Evolutionary conservation across 2,797 vertebrate species (phyloP).

Genomic region (Micromesistius poutassou): DNA sequence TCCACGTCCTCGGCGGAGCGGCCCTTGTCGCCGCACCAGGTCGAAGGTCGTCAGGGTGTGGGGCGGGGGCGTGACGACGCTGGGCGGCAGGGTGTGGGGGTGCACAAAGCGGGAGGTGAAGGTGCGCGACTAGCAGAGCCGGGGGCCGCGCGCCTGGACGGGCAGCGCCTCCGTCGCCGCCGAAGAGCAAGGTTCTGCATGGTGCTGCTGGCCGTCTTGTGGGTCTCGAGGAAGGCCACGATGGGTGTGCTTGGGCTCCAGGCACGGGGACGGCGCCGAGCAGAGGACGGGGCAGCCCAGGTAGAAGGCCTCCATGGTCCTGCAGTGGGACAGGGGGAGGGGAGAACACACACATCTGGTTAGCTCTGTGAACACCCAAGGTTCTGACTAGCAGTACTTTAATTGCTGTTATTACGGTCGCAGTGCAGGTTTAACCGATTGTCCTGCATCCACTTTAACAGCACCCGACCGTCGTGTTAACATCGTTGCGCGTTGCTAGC

Average conservation of each 20-base stretch:
- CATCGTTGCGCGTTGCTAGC: no score
- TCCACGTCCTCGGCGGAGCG: constrained; percentile 49
- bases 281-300: constrained; percentile 60
- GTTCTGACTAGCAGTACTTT: no score
- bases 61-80: constrained; percentile 77
- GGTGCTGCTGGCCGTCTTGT: constrained; percentile 85
- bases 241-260: constrained; percentile 76
- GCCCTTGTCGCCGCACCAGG: constrained; percentile 81
- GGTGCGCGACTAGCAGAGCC: constrained; percentile 83
- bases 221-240: constrained; percentile 85
- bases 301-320: constrained; percentile 74
- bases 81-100: constrained; percentile 75
- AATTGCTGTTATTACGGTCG: no score
- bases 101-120: constrained; percentile 81
- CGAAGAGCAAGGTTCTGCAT: constrained; percentile 88
- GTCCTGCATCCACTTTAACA: no score
- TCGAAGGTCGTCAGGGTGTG: constrained; percentile 83
- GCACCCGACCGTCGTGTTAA: no score
- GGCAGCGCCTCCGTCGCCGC: constrained; percentile 83
- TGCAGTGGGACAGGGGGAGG: constrained; percentile 33
- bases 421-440: no score
- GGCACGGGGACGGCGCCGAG: constrained; percentile 44
- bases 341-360: no score
- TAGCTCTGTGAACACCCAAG: no score
- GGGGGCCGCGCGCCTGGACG: constrained; percentile 75